A percentile compares a stretch with the other conserved stretches of the same genome.
Evolutionary conservation across 2,797 vertebrate genomes (phyloP).

Genomic region (Ceryle rudis): DNA sequence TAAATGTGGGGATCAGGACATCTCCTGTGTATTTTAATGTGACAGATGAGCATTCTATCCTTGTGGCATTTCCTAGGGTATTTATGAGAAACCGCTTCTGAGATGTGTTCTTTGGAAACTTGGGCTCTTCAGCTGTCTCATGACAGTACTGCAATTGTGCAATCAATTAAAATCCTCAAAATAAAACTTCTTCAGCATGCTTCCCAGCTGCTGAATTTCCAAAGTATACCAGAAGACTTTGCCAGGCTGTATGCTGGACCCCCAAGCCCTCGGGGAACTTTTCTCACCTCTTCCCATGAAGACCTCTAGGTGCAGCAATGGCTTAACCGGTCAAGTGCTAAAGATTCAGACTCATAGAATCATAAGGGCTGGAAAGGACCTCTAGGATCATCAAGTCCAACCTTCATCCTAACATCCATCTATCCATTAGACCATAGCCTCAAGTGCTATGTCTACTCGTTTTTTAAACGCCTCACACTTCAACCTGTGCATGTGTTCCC

Average conservation of each 20-base stretch:
- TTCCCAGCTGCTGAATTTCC: conserved; percentile 9
- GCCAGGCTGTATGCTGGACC: not conserved
- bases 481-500: not conserved
- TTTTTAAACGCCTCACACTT: not conserved
- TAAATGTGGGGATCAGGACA: not conserved
- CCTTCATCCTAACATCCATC: too few relatives aligned
- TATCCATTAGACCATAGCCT: too few relatives aligned
- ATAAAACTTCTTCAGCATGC: conserved; percentile 13
- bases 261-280: not conserved
- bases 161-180: conserved; percentile 67
- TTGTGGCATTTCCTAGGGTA: not conserved
- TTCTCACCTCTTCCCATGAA: not conserved
- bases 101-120: not conserved
- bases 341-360: not conserved
- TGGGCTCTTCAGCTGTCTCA: conserved; percentile 42
- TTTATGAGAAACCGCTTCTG: conserved; percentile 31
- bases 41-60: not conserved
- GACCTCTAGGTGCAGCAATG: not conserved
- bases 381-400: too few relatives aligned
- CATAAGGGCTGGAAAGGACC: too few relatives aligned
- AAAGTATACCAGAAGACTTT: not conserved
- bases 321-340: not conserved
- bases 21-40: not conserved
- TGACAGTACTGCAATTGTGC: conserved; percentile 30
- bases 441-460: too few relatives aligned